Conservation (phyloP, 2,113 vertebrate species). For the Panthera leo region DNA sequence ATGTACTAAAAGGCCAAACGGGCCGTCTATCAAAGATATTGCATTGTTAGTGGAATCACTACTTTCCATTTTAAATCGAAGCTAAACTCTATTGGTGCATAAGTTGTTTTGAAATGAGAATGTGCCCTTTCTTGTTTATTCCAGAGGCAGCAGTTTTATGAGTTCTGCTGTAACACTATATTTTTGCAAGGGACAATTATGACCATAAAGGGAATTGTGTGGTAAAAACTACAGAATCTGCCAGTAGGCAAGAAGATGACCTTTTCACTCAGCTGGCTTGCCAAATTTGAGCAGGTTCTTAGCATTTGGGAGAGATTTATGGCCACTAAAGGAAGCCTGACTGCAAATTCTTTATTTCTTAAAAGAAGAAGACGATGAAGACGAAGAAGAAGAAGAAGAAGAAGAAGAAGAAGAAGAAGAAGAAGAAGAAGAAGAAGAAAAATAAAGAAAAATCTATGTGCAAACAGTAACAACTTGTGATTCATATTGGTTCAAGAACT, state of each 20-base stretch:
- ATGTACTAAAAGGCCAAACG: conserved; percentile 1
- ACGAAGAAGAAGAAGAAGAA: not conserved
- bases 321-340: not conserved
- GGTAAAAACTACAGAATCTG: conserved; percentile 68
- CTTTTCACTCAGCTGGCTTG: conserved; percentile 67
- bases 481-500: not conserved
- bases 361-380: not conserved
- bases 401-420: not conserved
- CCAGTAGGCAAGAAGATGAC: conserved; percentile 74
- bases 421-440: not conserved
- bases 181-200: conserved; percentile 78
- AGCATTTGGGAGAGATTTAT: conserved; percentile 72
- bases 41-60: not conserved
- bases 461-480: conserved; percentile 23
- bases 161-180: conserved; percentile 68
- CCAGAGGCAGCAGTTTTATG: conserved; percentile 71
- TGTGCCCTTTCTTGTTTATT: conserved; percentile 79
- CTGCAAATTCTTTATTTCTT: conserved; percentile 55
- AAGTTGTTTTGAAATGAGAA: conserved; percentile 60
- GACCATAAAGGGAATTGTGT: conserved; percentile 74
- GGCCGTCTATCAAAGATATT: conserved; percentile 13
- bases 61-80: conserved; percentile 57
- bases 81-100: conserved; percentile 19
- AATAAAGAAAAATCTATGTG: not conserved
- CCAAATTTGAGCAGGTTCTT: conserved; percentile 56